Evolutionary conservation across 2,113 vertebrate genomes (phyloP).

Genomic region (Delphinapterus leucas): DNA sequence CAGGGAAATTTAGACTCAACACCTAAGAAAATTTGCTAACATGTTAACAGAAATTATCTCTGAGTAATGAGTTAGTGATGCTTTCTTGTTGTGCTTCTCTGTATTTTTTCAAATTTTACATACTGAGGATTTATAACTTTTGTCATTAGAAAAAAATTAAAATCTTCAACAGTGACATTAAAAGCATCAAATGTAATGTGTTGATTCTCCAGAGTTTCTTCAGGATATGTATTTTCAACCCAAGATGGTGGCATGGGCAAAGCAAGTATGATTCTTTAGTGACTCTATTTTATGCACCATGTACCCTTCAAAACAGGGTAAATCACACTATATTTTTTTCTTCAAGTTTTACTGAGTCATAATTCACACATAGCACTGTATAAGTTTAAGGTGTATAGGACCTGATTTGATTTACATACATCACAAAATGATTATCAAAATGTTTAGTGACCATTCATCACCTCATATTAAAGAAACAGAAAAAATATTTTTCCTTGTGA

Average conservation of each 20-base stretch:
- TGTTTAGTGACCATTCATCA: not conserved
- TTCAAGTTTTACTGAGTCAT: not conserved
- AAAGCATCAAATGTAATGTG: not conserved
- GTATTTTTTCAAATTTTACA: not conserved
- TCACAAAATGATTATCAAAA: not conserved
- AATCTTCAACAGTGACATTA: not conserved
- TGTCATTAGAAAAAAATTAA: not conserved
- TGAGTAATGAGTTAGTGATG: not conserved
- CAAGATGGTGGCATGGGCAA: not conserved
- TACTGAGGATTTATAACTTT: not conserved
- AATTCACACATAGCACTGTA: no score
- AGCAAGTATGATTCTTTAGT: not conserved
- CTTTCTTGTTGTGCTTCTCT: constrained; percentile 9
- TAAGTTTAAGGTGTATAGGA: not conserved
- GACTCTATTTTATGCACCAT: not conserved
- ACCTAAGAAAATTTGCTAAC: not conserved
- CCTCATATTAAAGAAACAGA: not conserved
- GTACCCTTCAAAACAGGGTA: not conserved
- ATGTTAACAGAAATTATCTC: not conserved
- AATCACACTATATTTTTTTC: not conserved
- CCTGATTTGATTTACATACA: not conserved
- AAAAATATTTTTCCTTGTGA: not conserved
- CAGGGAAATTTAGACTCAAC: constrained; percentile 7
- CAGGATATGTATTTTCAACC: not conserved
- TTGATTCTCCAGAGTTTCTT: not conserved